Conservation (phyloP, 2,888 invertebrate species). For the Lamellibrachia satsuma region DNA sequence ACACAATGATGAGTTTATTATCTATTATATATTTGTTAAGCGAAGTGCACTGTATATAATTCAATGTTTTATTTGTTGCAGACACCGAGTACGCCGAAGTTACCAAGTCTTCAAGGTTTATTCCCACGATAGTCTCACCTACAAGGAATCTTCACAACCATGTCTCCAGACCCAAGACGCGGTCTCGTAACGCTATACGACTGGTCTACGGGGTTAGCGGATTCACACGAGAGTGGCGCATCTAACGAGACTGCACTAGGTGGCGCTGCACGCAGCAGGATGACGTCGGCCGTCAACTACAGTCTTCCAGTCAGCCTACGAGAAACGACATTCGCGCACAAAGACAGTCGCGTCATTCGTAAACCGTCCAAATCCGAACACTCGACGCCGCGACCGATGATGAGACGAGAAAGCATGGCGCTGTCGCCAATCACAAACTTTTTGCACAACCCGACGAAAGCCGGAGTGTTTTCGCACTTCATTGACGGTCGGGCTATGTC, state of each 20-base stretch:
- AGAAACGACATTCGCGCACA: neutral
- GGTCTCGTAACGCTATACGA: neutral
- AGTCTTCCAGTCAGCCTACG: neutral
- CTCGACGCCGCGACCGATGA: neutral
- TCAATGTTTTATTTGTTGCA: neutral
- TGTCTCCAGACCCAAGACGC: neutral
- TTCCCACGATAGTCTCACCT: neutral
- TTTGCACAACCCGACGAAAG: neutral
- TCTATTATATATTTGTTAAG: neutral
- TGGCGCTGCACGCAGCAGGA: neutral
- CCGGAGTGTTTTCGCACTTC: neutral
- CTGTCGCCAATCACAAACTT: neutral
- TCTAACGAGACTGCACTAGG: neutral
- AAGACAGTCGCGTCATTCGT: neutral
- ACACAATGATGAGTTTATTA: neutral
- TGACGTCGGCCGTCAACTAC: neutral
- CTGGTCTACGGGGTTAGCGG: neutral
- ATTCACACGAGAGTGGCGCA: neutral
- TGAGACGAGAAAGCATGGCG: neutral
- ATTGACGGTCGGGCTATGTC: neutral
- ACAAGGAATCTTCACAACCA: neutral
- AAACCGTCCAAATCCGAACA: neutral
- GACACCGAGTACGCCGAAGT: neutral
- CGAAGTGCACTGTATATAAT: neutral
- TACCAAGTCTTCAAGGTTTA: neutral